A percentile compares a stretch with the other conserved stretches of the same genome.
phyloP scores from a whole-genome alignment of 2,888 invertebrate species.

The Cheilosia impressa region DNA sequence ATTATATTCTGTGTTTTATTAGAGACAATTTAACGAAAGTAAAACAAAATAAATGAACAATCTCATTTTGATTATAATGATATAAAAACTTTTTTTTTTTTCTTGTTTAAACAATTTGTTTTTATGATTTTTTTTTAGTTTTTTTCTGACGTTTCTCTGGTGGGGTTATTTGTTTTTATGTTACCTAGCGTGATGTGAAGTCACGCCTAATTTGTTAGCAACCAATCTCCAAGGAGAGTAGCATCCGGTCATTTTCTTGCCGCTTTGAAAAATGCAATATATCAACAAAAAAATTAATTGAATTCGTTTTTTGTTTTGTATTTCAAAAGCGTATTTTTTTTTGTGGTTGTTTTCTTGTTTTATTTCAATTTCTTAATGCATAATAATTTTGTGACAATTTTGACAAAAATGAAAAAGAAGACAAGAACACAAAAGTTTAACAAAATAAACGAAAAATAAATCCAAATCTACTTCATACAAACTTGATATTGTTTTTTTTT shows the following conservation, averaged over 20 bases:
- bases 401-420: conserved; percentile 54
- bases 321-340: conserved; percentile 60
- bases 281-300: conserved; percentile 71
- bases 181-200: conserved; percentile 84
- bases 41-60: conserved; percentile 45
- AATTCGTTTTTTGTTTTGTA: conserved; percentile 66
- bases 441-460: conserved; percentile 25
- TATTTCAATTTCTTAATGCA: conserved; percentile 64
- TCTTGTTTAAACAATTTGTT: conserved; percentile 40
- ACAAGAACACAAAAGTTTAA: conserved; percentile 42
- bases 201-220: conserved; percentile 97
- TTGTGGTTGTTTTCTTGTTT: conserved; percentile 2
- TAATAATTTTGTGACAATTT: conserved; percentile 72
- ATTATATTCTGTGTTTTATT: conserved; percentile 29
- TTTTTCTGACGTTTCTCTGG: conserved; percentile 73
- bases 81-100: conserved; percentile 57
- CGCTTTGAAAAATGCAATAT: conserved; percentile 83
- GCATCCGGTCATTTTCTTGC: conserved; percentile 89
- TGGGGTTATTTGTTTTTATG: conserved; percentile 71
- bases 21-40: conserved; percentile 65
- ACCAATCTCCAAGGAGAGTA: conserved; percentile 97
- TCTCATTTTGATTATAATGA: conserved; percentile 52
- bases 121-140: conserved; percentile 55
- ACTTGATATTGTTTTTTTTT: conserved; percentile 11
- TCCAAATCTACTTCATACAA: conserved; percentile 66